Evolutionary conservation across 2,113 vertebrate genomes (phyloP).

Genomic region (Pseudorasbora parva): DNA sequence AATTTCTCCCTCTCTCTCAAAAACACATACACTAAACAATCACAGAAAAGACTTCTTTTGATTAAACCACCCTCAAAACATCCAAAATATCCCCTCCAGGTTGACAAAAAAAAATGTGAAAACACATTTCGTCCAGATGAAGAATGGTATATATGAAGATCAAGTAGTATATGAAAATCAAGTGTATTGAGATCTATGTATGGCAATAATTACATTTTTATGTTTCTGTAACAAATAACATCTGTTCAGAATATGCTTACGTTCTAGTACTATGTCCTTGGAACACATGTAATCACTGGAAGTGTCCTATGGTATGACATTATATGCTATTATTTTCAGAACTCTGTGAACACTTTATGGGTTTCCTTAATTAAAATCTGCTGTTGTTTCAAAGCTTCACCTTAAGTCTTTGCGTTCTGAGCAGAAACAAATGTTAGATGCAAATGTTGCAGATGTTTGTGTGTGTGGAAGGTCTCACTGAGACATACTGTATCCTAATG

Average conservation of each 20-base stretch:
- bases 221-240: background rate
- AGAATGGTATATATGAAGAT: background rate
- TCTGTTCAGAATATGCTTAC: background rate
- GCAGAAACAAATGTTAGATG: background rate
- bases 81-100: background rate
- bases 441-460: background rate
- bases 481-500: background rate
- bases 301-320: background rate
- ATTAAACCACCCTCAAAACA: background rate
- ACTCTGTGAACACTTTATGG: background rate
- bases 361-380: background rate
- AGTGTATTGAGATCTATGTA: background rate
- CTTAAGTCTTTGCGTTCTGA: background rate
- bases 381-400: conserved; percentile 1
- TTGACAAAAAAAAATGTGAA: background rate
- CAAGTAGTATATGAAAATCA: background rate
- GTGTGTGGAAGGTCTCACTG: background rate
- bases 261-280: background rate
- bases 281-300: background rate
- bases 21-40: background rate
- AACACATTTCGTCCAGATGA: background rate
- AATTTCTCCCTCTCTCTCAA: background rate
- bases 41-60: background rate
- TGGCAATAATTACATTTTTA: background rate
- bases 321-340: background rate